Conservation (phyloP, 2,888 invertebrate genomes). For the Palloptera scutellata region DNA sequence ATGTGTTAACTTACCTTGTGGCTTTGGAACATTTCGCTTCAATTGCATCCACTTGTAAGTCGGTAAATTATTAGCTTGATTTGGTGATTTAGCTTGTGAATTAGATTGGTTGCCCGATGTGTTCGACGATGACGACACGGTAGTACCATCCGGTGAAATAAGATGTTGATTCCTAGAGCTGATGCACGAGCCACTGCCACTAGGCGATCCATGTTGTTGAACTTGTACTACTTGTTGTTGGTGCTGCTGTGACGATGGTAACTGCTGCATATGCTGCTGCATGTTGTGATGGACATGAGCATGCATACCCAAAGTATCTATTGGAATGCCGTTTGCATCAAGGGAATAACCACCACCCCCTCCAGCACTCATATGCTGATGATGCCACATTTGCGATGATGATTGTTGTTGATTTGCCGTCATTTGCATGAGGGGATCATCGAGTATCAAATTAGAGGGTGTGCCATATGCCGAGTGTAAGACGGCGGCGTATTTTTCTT, state of each 20-base stretch:
- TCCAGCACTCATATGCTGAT: slow-evolving; percentile 50
- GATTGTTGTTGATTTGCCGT: slow-evolving; percentile 50
- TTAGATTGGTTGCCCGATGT: slow-evolving; percentile 40
- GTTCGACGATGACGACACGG: slow-evolving; percentile 36
- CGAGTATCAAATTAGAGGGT: slow-evolving; percentile 48
- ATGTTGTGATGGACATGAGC: slow-evolving; percentile 55
- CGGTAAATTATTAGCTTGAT: slow-evolving; percentile 68
- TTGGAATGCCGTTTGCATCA: slow-evolving; percentile 47
- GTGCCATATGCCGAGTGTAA: slow-evolving; percentile 69
- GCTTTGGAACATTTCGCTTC: slow-evolving; percentile 95
- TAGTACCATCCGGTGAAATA: slow-evolving; percentile 59
- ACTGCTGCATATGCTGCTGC: slow-evolving; percentile 36
- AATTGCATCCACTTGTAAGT: slow-evolving; percentile 99
- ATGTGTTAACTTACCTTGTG: slow-evolving; percentile 74
- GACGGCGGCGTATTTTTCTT: slow-evolving; percentile 65
- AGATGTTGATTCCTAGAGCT: slow-evolving; percentile 55
- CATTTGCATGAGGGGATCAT: slow-evolving; percentile 58
- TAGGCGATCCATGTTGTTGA: slow-evolving; percentile 48
- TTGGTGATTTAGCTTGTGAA: slow-evolving; percentile 59
- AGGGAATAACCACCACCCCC: slow-evolving; percentile 37
- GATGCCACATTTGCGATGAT: slow-evolving; percentile 57
- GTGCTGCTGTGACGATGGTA: slow-evolving; percentile 36
- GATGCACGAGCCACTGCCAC: slow-evolving; percentile 44
- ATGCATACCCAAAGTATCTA: slow-evolving; percentile 54
- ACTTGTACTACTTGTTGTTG: slow-evolving; percentile 43